These are phyloP conservation scores for Neria commutata DNA, from an alignment of 2,888 invertebrate species.

Conservation along the genomic window DNA sequence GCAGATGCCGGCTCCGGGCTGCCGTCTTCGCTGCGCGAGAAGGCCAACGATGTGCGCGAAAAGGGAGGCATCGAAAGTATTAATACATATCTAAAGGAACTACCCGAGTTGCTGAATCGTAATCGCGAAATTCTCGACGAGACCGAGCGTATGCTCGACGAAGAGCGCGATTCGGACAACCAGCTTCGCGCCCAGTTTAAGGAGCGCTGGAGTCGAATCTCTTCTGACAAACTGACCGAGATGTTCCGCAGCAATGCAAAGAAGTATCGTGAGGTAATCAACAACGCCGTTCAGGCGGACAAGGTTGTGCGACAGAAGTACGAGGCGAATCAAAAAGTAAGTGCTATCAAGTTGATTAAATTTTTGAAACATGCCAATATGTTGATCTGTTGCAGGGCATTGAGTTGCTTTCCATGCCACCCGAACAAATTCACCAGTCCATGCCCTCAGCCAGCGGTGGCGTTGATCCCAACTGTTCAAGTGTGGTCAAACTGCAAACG, in stretches of 20 bases:
- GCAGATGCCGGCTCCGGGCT: slow-evolving; percentile 73
- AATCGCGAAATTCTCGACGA: slow-evolving; percentile 96
- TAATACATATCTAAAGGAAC: slow-evolving; percentile 76
- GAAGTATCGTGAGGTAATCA: slow-evolving; percentile 92
- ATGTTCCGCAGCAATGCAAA: slow-evolving; percentile 86
- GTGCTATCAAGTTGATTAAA: neutral
- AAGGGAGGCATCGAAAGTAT: slow-evolving; percentile 80
- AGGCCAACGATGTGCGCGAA: slow-evolving; percentile 77
- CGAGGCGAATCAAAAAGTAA: slow-evolving; percentile 68
- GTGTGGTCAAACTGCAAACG: slow-evolving; percentile 71
- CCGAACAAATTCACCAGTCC: slow-evolving; percentile 71
- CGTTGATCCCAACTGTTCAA: slow-evolving; percentile 67
- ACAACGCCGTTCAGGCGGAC: slow-evolving; percentile 85
- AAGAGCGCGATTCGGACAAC: slow-evolving; percentile 90
- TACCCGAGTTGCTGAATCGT: slow-evolving; percentile 88
- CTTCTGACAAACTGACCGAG: slow-evolving; percentile 86
- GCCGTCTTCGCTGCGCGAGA: slow-evolving; percentile 87
- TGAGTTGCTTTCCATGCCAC: slow-evolving; percentile 78
- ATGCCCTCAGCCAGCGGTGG: slow-evolving; percentile 71
- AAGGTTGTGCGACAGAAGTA: slow-evolving; percentile 87
- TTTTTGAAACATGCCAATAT: neutral
- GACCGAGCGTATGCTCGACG: slow-evolving; percentile 82
- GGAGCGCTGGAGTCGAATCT: slow-evolving; percentile 89
- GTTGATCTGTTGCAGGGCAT: slow-evolving; percentile 68
- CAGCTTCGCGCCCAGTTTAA: slow-evolving; percentile 89